A percentile compares a stretch with the other conserved stretches of the same genome.
These are phyloP conservation scores for Chinchilla lanigera DNA, from an alignment of 2,113 vertebrate genomes.

Conservation along the genomic window DNA sequence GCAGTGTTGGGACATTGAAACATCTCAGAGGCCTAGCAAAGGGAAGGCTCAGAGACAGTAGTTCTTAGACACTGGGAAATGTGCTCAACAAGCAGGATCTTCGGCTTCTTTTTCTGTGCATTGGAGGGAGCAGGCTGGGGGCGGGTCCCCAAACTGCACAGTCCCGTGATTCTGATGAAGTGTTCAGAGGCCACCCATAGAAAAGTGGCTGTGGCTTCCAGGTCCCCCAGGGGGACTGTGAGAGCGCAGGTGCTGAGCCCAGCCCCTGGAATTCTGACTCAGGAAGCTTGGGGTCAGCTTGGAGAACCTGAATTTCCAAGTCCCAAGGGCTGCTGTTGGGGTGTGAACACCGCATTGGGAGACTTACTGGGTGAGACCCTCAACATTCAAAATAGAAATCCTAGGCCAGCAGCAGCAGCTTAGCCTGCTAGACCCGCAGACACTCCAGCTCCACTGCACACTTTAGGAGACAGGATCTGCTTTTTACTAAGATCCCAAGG, in stretches of 20 bases:
- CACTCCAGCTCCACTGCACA: neutral
- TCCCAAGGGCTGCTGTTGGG: neutral
- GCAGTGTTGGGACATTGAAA: neutral
- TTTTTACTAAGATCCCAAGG: neutral
- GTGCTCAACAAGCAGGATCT: neutral
- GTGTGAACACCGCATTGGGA: neutral
- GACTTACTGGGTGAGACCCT: neutral
- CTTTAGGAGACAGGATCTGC: neutral
- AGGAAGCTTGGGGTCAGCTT: neutral
- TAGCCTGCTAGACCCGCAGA: neutral
- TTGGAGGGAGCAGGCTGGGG: neutral
- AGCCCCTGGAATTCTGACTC: neutral
- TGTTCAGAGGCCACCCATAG: neutral
- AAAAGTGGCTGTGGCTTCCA: neutral
- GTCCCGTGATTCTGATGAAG: neutral
- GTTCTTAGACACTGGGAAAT: neutral
- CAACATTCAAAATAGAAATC: neutral
- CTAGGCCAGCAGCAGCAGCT: neutral
- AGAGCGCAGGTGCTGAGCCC: neutral
- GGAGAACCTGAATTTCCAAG: conserved; percentile 22
- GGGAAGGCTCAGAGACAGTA: neutral
- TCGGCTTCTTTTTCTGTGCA: neutral
- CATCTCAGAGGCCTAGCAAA: conserved; percentile 32
- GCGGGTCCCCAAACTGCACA: neutral
- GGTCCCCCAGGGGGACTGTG: neutral